Evolutionary conservation across 2,113 vertebrate genomes (phyloP), one percentile per base, ranked within the genome.

Genomic region (Maylandia zebra): DNA sequence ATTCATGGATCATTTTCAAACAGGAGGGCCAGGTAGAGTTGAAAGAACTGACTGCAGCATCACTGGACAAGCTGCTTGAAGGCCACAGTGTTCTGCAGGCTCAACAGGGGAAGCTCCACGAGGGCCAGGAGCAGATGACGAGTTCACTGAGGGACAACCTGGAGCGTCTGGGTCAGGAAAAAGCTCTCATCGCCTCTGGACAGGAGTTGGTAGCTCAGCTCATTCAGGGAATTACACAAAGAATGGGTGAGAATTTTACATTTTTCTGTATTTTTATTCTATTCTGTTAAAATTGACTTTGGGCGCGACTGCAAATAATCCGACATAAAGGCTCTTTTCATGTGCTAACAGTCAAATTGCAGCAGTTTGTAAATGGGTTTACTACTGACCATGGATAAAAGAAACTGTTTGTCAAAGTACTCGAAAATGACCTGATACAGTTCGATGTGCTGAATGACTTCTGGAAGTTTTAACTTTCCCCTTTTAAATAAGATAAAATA

Each of bases 1-100:
- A 13, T 61, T 27, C 9, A 19, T 22, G 27, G 9, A 27, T 52
- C 2, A 1, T 55, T 66, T 57, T 43, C 36, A 0, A 22, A 34
- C 90, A 98, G 97, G 96, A 95, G 5, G 96, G 97, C 4, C 97
- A 97, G 92, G 90, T 94, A 32, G 94, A 97, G 83, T 87, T 97
- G 83, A 92, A 76, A 91, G 95, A 97, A 5, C 71, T 94, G 88
- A 96, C 93, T 0, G 82, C 93, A 0, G 95, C 95, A 9, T 97
- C 97, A 0, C 83, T 97, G 69, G 91, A 94, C 43, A 96, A 93
- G 88, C 93, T 97, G 78, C 84, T 96, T 32, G 92, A 95, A 27
- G 95, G 97, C 3, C 97, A 97, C 94, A 76, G 89, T 2, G 88
- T 92, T 5, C 90, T 98, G 48, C 95, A 96, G 76, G 76, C 71